Conservation (phyloP, 2,888 invertebrate species). For the Adelognathus sp. region DNA sequence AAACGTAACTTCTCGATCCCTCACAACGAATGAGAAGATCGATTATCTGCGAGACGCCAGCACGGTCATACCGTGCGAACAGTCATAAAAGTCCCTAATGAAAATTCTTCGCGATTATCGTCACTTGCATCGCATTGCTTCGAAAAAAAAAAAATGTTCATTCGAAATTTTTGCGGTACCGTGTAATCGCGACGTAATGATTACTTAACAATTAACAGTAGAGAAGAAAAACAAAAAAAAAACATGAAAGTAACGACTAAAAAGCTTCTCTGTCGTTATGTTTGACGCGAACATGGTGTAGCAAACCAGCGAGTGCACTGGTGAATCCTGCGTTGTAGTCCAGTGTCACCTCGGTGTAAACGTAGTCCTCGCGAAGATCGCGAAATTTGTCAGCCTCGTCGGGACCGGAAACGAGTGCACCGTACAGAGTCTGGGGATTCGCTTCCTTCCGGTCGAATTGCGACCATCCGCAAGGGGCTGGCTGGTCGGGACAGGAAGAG, state of each 20-base stretch:
- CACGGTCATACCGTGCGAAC: background rate
- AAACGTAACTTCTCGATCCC: background rate
- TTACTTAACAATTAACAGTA: too few relatives aligned
- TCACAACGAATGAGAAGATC: background rate
- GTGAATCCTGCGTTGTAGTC: constrained; percentile 84
- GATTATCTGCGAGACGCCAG: background rate
- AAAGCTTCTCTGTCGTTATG: constrained; percentile 24
- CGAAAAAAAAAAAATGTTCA: background rate
- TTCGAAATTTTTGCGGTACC: background rate
- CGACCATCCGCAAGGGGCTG: constrained; percentile 82
- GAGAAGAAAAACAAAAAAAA: background rate
- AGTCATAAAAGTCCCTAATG: background rate
- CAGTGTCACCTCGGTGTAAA: constrained; percentile 83
- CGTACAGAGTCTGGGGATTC: constrained; percentile 83
- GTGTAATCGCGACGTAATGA: background rate
- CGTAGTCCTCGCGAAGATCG: constrained; percentile 82
- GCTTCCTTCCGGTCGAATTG: constrained; percentile 79
- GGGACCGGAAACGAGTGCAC: constrained; percentile 84
- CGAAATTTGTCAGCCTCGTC: constrained; percentile 82
- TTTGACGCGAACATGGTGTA: constrained; percentile 73
- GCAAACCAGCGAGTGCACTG: constrained; percentile 82
- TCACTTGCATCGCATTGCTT: constrained; percentile 1
- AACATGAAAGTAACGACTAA: constrained; percentile 3
- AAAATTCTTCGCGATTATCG: constrained; percentile 12
- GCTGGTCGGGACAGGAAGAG: constrained; percentile 83